Base-by-base conservation (phyloP, 2,113 vertebrate genomes). In the Perognathus longimembris region DNA sequence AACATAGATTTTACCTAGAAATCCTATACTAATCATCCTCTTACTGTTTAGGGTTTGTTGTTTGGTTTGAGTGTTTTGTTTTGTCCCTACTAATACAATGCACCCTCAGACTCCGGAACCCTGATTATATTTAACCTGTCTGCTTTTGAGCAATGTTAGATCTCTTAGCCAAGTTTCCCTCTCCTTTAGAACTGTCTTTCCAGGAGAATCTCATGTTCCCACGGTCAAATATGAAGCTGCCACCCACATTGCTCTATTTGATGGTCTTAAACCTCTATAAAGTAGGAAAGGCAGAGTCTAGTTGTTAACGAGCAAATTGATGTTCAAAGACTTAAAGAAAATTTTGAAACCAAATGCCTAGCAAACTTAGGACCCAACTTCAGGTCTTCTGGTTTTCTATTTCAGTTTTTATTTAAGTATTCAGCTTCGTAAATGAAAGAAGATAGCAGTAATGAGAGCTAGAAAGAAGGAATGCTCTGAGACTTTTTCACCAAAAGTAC, bases 1-100 rank as follows among this genome's bases (percentile, higher is more conserved):
- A 38, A 75, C 42, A 36, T 50, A 88, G 38, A 66, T 85, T 92
- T 89, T 86, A 67, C 45, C 34, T 88, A 54, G 54, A 88, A 84
- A 74, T 87, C 11, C 59, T 77, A 38, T 40, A 24, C 14, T 22
- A 69, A 50, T 69, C 14, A 3, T 17, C 32, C 40, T 76, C 14
- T 36, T 69, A 40, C 26, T 38, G 22, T 12, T 42, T 85, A 61
- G 6, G 0, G 12, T 54, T 15, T 8, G 30, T 50, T 50, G 38
- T 69, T 69, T 3, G 32, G 21, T 15, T 36, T 74, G 7, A 22
- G 71, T 84, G 66, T 50, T 71, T 40, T 14, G 50, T 54, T 54
- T 22, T 34, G 64, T 34, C 8, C 7, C 18, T 54, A 34, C 8
- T 90, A 59, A 93, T 66, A 76, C 59, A 82, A 81, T 67, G 50